Evolutionary conservation across 2,113 vertebrate genomes (phyloP).

Genomic region (Ardeotis arabs): DNA sequence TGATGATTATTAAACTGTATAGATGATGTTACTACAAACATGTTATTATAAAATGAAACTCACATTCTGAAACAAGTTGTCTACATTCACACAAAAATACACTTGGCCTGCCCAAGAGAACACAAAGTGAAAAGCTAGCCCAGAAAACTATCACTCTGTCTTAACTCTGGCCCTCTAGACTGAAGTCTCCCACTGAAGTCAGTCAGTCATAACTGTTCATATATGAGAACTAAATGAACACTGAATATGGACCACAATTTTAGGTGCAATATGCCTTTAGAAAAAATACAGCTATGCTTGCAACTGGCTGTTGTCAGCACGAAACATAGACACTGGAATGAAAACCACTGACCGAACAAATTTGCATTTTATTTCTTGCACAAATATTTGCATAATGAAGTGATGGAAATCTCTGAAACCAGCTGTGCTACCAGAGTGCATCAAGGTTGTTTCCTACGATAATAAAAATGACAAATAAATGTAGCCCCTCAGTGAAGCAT

Average conservation of each 20-base stretch:
- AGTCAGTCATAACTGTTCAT: neutral
- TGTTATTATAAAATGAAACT: neutral
- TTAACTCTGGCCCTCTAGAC: neutral
- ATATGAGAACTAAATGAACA: neutral
- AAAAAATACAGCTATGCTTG: neutral
- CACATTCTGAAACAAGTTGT: neutral
- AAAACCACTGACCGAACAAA: neutral
- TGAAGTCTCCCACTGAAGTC: neutral
- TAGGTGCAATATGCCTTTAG: neutral
- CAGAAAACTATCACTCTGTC: neutral
- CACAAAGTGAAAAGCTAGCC: neutral
- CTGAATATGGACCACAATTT: neutral
- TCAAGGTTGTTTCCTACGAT: neutral
- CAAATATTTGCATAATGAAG: neutral
- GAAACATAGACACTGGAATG: neutral
- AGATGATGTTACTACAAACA: neutral
- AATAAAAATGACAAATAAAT: constrained; percentile 1
- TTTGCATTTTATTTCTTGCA: neutral
- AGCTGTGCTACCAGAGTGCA: neutral
- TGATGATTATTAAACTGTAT: neutral
- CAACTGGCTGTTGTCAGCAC: neutral
- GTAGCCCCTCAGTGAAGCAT: neutral
- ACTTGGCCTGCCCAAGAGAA: neutral
- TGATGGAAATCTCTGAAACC: constrained; percentile 2
- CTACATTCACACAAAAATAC: neutral